Evolutionary conservation across 2,113 vertebrate genomes (phyloP), one percentile per base, ranked within the genome.

Genomic region (Cyphomyrus plagiostoma): DNA sequence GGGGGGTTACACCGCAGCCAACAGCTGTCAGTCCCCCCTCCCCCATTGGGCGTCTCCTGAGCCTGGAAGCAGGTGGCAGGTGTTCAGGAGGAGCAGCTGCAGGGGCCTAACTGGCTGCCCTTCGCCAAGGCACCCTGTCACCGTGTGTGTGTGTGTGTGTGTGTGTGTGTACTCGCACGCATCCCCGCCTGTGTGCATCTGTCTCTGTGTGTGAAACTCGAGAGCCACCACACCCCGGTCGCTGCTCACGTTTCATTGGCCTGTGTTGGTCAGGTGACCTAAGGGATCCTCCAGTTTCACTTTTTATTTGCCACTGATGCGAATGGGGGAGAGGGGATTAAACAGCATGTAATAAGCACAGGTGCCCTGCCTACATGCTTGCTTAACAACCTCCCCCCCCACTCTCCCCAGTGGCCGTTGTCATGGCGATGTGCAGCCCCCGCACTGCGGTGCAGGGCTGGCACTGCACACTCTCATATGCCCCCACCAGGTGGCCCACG

Each of bases 401-500:
- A 39, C 91, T 91, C 90, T 93, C 93, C 93, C 93, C 89, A 86
- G 93, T 94, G 91, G 91, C 91, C 92, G 93, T 95, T 93, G 91
- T 94, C 95, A 95, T 95, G 93, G 94, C 94, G 93, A 96, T 95
- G 92, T 92, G 90, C 92, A 92, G 45, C 92, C 92, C 88, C 88
- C 92, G 91, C 62, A 50, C 92, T 90, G 92, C 80, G 86, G 58
- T 53, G 90, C 89, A 91, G 39, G 58, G 82, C 49, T 90, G 89
- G 46, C 23, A 35, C 26, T 17, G 83, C 42, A 11, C 46, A 3
- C 77, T 87, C 39, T 45, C 77, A 84, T 92, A 93, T 91, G 42
- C 92, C 93, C 91, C 92, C 93, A 94, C 95, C 95, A 96, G 96
- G 95, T 96, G 95, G 95, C 95, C 93, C 88, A 93, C 93, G 93